phyloP scores from a whole-genome alignment of 1,140 invertebrate species.

The Orchestia grillus region DNA sequence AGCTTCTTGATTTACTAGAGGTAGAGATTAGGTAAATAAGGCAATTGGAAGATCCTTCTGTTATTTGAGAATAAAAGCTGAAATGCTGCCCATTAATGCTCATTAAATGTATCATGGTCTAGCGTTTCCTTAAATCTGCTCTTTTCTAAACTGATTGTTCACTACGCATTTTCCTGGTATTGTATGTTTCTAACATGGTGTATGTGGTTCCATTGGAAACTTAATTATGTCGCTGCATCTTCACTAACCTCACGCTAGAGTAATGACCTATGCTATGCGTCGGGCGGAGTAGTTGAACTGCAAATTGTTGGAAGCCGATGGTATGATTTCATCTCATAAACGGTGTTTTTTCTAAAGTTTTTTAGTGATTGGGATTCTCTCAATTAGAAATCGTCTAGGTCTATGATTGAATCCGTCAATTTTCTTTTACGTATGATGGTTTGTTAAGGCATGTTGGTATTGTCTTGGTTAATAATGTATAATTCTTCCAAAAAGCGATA shows the following conservation, averaged over 20 bases:
- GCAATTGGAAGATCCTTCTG: background rate
- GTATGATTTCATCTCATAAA: background rate
- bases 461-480: background rate
- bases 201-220: background rate
- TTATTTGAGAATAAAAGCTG: background rate
- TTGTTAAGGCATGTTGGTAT: background rate
- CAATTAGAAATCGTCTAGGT: background rate
- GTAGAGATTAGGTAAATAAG: background rate
- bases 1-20: background rate
- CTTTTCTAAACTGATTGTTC: background rate
- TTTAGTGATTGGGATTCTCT: background rate
- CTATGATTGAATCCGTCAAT: background rate
- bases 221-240: background rate
- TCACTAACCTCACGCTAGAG: background rate
- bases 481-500: background rate
- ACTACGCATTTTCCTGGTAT: no score
- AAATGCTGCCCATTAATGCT: background rate
- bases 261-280: background rate
- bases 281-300: background rate
- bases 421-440: no score
- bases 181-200: background rate
- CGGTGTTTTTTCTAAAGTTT: background rate
- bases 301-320: background rate
- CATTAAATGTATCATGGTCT: background rate
- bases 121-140: background rate